Conservation (phyloP, 2,113 vertebrate genomes). For the Orcinus orca region DNA sequence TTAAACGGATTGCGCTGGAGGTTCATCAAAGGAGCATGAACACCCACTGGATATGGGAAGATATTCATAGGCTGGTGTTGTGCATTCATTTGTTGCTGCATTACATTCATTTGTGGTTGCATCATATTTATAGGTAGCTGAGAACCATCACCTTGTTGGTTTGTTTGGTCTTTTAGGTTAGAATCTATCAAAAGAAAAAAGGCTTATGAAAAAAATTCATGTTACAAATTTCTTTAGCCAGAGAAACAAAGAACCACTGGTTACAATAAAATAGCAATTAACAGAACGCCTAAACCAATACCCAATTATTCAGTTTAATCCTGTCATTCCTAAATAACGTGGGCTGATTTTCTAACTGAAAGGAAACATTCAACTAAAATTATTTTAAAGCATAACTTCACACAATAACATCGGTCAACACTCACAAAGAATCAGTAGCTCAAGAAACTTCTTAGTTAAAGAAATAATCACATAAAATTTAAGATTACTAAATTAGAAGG, state of each 20-base stretch:
- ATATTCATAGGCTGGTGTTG: conserved; percentile 85
- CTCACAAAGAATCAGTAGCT: neutral
- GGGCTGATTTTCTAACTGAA: conserved; percentile 6
- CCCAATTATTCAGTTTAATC: neutral
- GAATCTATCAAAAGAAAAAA: conserved; percentile 85
- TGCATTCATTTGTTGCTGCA: conserved; percentile 82
- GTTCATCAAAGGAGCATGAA: conserved; percentile 87
- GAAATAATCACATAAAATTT: conserved; percentile 5
- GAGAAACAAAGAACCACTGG: neutral
- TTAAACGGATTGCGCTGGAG: conserved; percentile 88
- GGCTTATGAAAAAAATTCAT: conserved; percentile 45
- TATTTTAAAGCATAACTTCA: conserved; percentile 16
- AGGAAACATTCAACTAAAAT: neutral
- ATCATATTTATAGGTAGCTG: conserved; percentile 88
- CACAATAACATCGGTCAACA: neutral
- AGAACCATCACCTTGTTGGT: conserved; percentile 86
- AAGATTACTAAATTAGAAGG: neutral
- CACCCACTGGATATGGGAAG: conserved; percentile 86
- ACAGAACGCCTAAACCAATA: neutral
- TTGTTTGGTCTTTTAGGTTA: conserved; percentile 86
- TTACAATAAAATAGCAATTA: neutral
- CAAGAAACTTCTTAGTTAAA: neutral
- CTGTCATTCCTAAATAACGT: neutral
- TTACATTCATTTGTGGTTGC: conserved; percentile 87
- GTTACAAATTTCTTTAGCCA: conserved; percentile 27